These are phyloP conservation scores for Melitaea athalia DNA, from an alignment of 2,888 invertebrate genomes.

Conservation along the genomic window DNA sequence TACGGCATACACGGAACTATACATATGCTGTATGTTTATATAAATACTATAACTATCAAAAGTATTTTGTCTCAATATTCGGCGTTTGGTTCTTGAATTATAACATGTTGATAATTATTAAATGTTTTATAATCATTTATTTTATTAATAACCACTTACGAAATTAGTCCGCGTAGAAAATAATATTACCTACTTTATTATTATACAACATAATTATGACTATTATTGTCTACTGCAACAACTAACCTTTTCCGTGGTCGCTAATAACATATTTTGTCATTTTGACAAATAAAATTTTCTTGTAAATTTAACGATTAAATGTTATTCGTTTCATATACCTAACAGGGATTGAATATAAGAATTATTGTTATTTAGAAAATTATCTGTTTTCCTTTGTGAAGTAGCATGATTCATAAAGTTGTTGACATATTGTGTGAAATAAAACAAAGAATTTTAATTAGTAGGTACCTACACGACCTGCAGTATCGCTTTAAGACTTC, in stretches of 20 bases:
- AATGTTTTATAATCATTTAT: no score
- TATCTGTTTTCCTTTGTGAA: neutral
- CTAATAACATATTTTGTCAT: constrained; percentile 29
- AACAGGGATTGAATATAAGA: neutral
- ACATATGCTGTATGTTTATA: no score
- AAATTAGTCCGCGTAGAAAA: neutral
- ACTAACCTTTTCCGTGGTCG: constrained; percentile 36
- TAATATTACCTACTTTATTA: neutral
- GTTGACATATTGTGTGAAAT: neutral
- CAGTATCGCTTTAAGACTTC: neutral
- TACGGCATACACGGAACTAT: no score
- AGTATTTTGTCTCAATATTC: no score
- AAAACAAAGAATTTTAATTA: constrained; percentile 11
- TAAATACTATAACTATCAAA: no score
- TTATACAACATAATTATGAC: neutral
- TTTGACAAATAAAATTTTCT: constrained; percentile 10
- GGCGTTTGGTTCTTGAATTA: no score
- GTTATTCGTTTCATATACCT: neutral
- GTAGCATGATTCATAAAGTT: neutral
- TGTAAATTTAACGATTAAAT: neutral
- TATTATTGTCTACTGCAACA: neutral
- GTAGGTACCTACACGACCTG: neutral
- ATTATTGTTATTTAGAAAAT: neutral
- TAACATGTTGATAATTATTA: no score
- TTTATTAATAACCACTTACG: no score